Percentiles rank a stretch among this genome's conserved stretches.
These are phyloP conservation scores for Brevimyrus niger DNA, from an alignment of 2,113 vertebrate genomes.

Conservation along the genomic window DNA sequence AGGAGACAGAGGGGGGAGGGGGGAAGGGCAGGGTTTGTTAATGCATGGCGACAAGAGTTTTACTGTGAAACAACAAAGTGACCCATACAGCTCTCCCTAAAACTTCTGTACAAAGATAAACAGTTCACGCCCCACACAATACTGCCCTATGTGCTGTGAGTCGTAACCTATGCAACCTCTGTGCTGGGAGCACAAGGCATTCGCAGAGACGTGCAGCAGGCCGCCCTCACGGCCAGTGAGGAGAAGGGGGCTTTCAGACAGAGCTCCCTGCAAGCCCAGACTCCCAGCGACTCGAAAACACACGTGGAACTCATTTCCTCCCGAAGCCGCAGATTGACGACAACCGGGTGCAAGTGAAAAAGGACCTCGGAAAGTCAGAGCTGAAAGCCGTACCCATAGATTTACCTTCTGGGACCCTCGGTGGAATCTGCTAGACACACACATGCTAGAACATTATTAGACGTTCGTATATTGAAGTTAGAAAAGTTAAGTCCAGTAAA, in stretches of 20 bases:
- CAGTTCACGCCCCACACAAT: neutral
- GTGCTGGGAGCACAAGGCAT: neutral
- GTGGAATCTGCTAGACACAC: neutral
- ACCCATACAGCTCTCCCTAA: neutral
- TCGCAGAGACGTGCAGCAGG: neutral
- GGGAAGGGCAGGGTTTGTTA: slow-evolving; percentile 39
- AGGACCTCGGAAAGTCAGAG: slow-evolving; percentile 17
- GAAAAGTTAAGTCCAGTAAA: neutral
- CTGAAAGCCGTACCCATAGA: neutral
- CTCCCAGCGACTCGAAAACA: slow-evolving; percentile 10
- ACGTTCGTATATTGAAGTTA: neutral
- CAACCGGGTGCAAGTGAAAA: neutral
- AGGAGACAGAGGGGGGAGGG: slow-evolving; percentile 54
- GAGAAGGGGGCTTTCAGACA: neutral
- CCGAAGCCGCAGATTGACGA: slow-evolving; percentile 6
- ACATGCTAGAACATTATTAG: neutral
- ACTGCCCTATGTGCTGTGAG: neutral
- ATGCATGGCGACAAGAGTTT: slow-evolving; percentile 15
- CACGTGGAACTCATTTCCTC: slow-evolving; percentile 26
- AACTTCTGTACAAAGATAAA: neutral
- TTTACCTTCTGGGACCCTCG: neutral
- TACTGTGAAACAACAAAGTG: neutral
- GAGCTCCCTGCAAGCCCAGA: neutral
- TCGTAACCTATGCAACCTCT: neutral
- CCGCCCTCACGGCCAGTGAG: neutral